phyloP scores from a whole-genome alignment of 1,140 invertebrate genomes.

The Cydia strobilella region DNA sequence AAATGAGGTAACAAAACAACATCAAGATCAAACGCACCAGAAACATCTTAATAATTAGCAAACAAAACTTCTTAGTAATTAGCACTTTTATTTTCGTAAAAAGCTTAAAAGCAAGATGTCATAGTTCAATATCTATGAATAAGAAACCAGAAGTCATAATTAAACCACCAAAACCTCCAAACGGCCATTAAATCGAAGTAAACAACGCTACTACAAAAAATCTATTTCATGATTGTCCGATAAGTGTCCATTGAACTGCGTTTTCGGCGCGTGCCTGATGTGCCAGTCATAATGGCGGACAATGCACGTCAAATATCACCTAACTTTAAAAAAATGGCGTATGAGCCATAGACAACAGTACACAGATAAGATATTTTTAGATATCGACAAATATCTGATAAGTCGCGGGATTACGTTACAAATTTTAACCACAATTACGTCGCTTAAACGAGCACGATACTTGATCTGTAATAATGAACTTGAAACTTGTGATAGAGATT shows the following conservation, averaged over 20 bases:
- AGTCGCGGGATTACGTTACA: slow-evolving; percentile 71
- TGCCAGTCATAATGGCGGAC: slow-evolving; percentile 70
- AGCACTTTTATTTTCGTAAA: not conserved
- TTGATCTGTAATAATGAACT: slow-evolving; percentile 65
- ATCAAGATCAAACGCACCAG: not conserved
- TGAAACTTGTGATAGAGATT: slow-evolving; percentile 52
- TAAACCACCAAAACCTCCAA: not conserved
- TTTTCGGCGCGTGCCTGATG: slow-evolving; percentile 68
- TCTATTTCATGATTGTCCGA: slow-evolving; percentile 45
- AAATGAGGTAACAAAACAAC: too few species aligned
- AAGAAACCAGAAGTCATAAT: slow-evolving; percentile 24
- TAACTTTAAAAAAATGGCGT: not conserved
- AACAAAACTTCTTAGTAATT: too few species aligned
- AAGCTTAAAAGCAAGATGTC: not conserved
- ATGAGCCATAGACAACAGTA: not conserved
- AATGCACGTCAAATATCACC: slow-evolving; percentile 65
- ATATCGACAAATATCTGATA: slow-evolving; percentile 50
- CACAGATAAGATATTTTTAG: slow-evolving; percentile 4
- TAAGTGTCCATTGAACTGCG: slow-evolving; percentile 54
- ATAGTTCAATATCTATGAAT: not conserved
- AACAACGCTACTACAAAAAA: slow-evolving; percentile 40
- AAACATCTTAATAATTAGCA: too few species aligned
- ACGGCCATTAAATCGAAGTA: slow-evolving; percentile 35
- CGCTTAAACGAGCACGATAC: slow-evolving; percentile 47
- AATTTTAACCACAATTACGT: slow-evolving; percentile 72